Evolutionary conservation across 2,797 vertebrate species (phyloP).

Genomic region (Sus cebifrons): DNA sequence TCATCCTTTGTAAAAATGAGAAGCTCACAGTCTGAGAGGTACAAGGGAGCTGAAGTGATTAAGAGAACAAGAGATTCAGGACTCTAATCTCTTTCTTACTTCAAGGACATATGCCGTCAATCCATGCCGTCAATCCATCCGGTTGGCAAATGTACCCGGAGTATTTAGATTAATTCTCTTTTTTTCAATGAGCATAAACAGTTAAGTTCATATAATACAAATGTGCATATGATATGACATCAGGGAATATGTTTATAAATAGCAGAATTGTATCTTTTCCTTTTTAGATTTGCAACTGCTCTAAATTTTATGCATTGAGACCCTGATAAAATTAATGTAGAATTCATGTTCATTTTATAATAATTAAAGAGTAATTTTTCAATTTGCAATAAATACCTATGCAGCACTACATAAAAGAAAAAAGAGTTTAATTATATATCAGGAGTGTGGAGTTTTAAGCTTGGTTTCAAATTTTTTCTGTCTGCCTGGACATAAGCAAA

Average conservation of each 20-base stretch:
- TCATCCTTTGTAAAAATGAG: not conserved
- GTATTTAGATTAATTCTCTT: not conserved
- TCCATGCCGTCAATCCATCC: not conserved
- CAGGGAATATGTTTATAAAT: not conserved
- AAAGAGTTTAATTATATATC: not conserved
- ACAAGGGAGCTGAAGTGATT: not conserved
- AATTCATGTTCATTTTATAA: not conserved
- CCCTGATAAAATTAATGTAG: not conserved
- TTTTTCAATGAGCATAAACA: not conserved
- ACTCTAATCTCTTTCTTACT: not conserved
- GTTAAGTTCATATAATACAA: not conserved
- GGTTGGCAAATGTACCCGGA: not conserved
- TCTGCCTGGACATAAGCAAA: not conserved
- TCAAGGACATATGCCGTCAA: not conserved
- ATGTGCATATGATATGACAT: not conserved
- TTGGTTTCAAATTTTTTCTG: not conserved
- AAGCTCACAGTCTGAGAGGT: not conserved
- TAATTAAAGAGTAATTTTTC: not conserved
- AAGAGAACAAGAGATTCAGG: not conserved
- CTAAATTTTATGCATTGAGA: constrained; percentile 3
- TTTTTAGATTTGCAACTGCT: not conserved
- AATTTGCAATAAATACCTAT: not conserved
- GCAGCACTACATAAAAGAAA: not conserved
- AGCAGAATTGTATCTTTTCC: not conserved
- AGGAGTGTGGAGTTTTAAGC: not conserved